Evolutionary conservation across 2,113 vertebrate genomes (phyloP).

Genomic region (Anser cygnoides): DNA sequence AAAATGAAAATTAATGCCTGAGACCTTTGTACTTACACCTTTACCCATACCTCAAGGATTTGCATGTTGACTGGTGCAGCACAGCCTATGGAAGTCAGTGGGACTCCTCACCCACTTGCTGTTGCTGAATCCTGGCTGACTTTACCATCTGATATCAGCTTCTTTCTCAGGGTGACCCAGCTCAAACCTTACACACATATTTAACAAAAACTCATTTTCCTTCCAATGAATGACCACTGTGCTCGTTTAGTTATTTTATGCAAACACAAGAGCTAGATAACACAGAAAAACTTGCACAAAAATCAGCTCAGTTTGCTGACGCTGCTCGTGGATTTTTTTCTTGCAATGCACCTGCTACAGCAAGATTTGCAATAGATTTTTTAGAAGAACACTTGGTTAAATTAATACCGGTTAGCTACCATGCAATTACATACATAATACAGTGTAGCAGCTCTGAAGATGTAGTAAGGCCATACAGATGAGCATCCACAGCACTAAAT

Average conservation of each 20-base stretch:
- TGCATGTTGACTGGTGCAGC: not conserved
- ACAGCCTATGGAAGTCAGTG: not conserved
- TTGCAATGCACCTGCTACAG: not conserved
- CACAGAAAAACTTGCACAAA: not conserved
- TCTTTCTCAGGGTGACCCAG: not conserved
- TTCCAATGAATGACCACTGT: accelerated
- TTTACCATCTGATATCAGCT: not conserved
- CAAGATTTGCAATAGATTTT: not conserved
- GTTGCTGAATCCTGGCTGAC: not conserved
- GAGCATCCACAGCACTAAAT: conserved; percentile 43
- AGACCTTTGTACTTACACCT: not conserved
- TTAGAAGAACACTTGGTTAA: conserved; percentile 15
- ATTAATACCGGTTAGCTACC: conserved; percentile 31
- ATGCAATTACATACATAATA: conserved; percentile 41
- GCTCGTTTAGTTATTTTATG: not conserved
- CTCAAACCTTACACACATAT: not conserved
- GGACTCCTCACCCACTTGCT: not conserved
- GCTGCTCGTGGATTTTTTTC: not conserved
- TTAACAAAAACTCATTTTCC: not conserved
- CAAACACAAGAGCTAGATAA: not conserved
- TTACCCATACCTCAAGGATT: not conserved
- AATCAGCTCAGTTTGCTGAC: not conserved
- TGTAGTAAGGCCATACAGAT: conserved; percentile 44
- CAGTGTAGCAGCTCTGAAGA: conserved; percentile 54
- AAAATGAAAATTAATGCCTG: not conserved